Base-by-base conservation (phyloP, 92 coral and sea anemone species). In the Ricordea florida region DNA sequence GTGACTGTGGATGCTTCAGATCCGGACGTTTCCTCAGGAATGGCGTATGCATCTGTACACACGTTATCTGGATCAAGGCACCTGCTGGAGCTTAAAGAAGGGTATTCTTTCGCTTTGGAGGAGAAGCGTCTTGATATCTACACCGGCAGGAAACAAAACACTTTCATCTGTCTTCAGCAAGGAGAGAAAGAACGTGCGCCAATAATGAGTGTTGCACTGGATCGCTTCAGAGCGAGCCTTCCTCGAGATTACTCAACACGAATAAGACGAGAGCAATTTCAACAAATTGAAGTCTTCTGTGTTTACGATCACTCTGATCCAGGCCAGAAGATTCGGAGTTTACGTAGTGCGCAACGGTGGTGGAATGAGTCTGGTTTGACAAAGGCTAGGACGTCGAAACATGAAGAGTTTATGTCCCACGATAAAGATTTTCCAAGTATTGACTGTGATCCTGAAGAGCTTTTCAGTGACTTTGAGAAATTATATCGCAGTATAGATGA, bases 121-220 rank as follows among this genome's bases (percentile, higher is more conserved):
- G 88, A 76, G 31, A 52, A 65, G 48, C 91, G 94, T n/a, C 83
- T 89, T 9, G 88, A 89, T 30, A 89, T 89, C 62, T 89, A 85
- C 82, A 72, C 86, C 11, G 88, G 88, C 22, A 85, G 79, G 56
- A 89, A 89, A 31, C 82, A 66, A 42, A 89, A 79, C 53, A 89
- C 94, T 2, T 89, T 89, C 42, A 74, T 89, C 40, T 80, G 79
- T 50, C 68, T 89, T 10, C 57, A 37, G 22, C 78, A 85, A 50
- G 94, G 80, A 10, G 94, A 77, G 34, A 66, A 89, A 29, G 74
- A 47, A 9, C 76, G 46, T 1, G 76, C 42, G 32, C 90, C 94
- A 14, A 79, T 85, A 62, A 82, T 85, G 78, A 89, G 94, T 69
- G 87, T 89, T 37, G 94, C 90, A n/a, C 63, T 89, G 62, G 63